Evolutionary conservation across 1,140 invertebrate species (phyloP), one percentile per base, ranked within the genome.

Genomic region (Drosophila athabasca): DNA sequence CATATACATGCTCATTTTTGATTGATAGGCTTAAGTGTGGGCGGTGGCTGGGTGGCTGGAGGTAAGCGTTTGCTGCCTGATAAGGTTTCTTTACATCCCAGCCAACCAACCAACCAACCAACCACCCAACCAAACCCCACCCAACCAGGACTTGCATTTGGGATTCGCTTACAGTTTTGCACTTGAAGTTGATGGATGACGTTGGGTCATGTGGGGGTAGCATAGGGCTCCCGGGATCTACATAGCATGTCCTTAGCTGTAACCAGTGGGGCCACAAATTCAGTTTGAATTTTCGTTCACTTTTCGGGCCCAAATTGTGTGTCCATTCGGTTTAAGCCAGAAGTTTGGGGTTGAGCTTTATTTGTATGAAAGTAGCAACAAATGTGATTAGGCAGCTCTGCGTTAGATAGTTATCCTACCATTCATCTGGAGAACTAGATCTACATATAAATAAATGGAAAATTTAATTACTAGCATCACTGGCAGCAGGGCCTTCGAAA

Each of bases 21-120:
- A 76, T 87, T 82, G 78, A 87, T 87, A 85, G 82, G 74, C 82
- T 85, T 81, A 70, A 49, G 66, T 11, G 29, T 26, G 29, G 31
- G 57, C 58, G 9, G 29, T 26, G 15, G 43, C 29, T 1, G 26
- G 17, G 35, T 57, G 41, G 54, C 49, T 50, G 13, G 58, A 45
- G 44, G 39, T 67, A 59, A 48, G 48, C 49, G 62, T 26, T 13
- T 9, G 52, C 39, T 15, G 35, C 19, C 19, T 9, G 35, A 51
- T 58, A 62, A 62, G 46, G 62, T 62, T 59, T 71, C 70, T 59
- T 72, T 75, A 78, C 58, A 29, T 29, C 6, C 9, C 3, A 67
- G 49, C 61, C 57, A 31, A 26, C 39, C 11, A 35, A 41, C 17
- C 44, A n/a, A 39, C 44, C 29, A n/a, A n/a, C 61, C 57, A 31